A percentile compares a stretch with the other conserved stretches of the same genome.
These are phyloP conservation scores for Mesorhabditis belari DNA, from an alignment of 2,888 invertebrate species.

Conservation along the genomic window DNA sequence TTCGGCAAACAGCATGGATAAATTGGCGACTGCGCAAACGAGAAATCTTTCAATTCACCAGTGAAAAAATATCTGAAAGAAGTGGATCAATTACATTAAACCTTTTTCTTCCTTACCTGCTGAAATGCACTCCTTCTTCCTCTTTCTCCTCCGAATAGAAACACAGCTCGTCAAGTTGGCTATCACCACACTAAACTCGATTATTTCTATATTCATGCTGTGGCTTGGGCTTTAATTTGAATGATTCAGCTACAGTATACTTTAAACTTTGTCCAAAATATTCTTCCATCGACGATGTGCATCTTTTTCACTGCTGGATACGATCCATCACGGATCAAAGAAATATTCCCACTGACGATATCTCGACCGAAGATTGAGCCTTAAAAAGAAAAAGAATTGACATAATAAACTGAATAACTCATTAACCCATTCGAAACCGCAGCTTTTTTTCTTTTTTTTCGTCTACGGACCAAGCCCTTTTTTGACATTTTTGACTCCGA, in stretches of 20 bases:
- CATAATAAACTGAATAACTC: background rate
- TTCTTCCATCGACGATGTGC: background rate
- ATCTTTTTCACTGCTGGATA: background rate
- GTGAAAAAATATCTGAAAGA: background rate
- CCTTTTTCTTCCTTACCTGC: background rate
- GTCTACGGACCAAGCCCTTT: too few species aligned
- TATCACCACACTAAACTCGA: conserved; percentile 18
- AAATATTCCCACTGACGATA: background rate
- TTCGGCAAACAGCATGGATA: background rate
- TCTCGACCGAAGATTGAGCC: background rate
- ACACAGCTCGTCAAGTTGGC: conserved; percentile 23
- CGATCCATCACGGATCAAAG: background rate
- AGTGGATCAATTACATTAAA: background rate
- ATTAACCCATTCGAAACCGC: background rate
- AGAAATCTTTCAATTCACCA: background rate
- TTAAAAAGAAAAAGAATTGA: background rate
- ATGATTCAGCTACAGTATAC: too few species aligned
- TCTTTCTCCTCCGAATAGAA: conserved; percentile 8
- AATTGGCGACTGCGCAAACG: background rate
- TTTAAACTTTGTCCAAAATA: background rate
- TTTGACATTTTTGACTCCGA: too few species aligned
- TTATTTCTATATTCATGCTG: background rate
- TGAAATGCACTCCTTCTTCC: background rate
- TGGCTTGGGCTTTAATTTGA: background rate
- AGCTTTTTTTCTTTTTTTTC: background rate